Percentiles rank a stretch among this genome's conserved stretches.
These are phyloP conservation scores for Passer montanus DNA, from an alignment of 2,113 vertebrate genomes.

Conservation along the genomic window DNA sequence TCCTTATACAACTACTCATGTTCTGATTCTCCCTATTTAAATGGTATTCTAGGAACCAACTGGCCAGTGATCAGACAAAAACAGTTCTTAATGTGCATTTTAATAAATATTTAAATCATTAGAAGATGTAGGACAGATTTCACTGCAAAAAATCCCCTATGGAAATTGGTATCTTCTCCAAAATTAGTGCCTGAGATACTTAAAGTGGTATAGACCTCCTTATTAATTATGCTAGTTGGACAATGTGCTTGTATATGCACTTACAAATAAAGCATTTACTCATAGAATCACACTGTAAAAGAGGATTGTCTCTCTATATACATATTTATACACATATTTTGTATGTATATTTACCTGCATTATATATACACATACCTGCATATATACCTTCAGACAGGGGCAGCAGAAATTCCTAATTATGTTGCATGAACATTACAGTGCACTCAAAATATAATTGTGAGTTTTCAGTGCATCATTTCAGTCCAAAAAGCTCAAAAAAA, in stretches of 20 bases:
- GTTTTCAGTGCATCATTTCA: not conserved
- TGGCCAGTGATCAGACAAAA: not conserved
- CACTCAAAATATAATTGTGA: not conserved
- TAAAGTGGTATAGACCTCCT: not conserved
- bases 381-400: not conserved
- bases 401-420: not conserved
- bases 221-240: not conserved
- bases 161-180: not conserved
- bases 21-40: not conserved
- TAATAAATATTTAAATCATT: not conserved
- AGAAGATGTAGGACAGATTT: not conserved
- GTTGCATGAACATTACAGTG: fast-evolving
- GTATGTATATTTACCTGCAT: too few relatives aligned
- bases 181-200: not conserved
- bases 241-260: not conserved
- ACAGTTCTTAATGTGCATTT: not conserved
- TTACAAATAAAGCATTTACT: not conserved
- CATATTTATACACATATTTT: not conserved
- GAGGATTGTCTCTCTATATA: not conserved
- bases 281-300: not conserved
- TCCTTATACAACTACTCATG: not conserved
- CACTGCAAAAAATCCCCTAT: fast-evolving
- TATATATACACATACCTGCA: not conserved
- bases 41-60: not conserved
- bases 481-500: not conserved